Evolutionary conservation across 1,140 invertebrate genomes (phyloP).

Genomic region (Temnothorax longispinosus): DNA sequence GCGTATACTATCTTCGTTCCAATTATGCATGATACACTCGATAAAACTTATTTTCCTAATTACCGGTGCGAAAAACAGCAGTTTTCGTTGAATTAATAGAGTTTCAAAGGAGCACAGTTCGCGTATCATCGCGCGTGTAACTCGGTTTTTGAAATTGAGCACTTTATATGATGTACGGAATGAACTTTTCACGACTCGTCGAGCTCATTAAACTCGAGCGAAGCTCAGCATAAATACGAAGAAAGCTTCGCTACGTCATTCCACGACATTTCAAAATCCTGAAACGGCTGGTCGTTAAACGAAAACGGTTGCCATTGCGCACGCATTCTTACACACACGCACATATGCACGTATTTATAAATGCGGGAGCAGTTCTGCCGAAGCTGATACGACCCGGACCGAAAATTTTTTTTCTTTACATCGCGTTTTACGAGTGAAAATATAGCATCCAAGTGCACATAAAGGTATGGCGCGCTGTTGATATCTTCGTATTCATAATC

Average conservation of each 20-base stretch:
- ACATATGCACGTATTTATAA: background rate
- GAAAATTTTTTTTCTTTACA: constrained; percentile 35
- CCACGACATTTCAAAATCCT: constrained; percentile 50
- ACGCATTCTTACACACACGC: background rate
- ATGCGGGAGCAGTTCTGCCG: background rate
- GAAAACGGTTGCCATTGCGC: constrained; percentile 31
- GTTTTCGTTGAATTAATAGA: background rate
- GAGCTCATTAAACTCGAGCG: constrained; percentile 45
- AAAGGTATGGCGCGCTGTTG: background rate
- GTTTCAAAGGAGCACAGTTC: background rate
- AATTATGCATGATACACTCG: background rate
- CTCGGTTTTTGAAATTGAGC: constrained; percentile 1
- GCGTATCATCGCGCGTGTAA: background rate
- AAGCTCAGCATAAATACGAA: constrained; percentile 40
- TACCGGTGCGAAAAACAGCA: background rate
- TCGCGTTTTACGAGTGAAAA: constrained; percentile 29
- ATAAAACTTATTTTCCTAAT: background rate
- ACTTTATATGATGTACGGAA: background rate
- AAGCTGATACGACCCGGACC: constrained; percentile 17
- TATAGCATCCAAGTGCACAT: background rate
- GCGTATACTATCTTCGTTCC: background rate
- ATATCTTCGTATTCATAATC: constrained; percentile 31
- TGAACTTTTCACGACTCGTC: constrained; percentile 10
- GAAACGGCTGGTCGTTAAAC: constrained; percentile 58
- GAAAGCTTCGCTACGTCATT: background rate